These are phyloP conservation scores for Cyclophora albipunctata DNA, from an alignment of 2,888 invertebrate species.

Conservation along the genomic window DNA sequence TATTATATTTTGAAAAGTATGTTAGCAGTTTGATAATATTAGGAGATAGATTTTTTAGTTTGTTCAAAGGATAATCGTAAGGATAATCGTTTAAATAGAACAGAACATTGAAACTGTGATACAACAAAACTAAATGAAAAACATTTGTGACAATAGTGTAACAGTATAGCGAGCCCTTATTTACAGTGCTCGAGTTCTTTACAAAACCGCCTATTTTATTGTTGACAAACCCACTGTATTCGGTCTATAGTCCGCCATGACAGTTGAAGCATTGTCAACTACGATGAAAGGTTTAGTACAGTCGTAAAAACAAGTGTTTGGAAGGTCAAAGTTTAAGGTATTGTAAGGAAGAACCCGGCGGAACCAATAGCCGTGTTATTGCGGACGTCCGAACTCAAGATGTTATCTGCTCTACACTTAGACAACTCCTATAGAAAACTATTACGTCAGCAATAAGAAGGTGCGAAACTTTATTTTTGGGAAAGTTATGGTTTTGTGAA, in stretches of 20 bases:
- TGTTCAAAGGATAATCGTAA: too few relatives aligned
- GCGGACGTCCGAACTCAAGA: constrained; percentile 12
- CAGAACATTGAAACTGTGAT: too few relatives aligned
- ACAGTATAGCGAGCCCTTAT: constrained; percentile 19
- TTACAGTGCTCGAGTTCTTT: constrained; percentile 13
- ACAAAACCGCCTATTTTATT: constrained; percentile 27
- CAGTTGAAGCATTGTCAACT: constrained; percentile 45
- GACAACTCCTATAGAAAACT: constrained; percentile 4
- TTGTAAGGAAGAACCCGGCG: constrained; percentile 17
- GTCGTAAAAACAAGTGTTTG: constrained; percentile 48
- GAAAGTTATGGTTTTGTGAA: too few relatives aligned
- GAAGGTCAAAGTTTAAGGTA: constrained; percentile 37
- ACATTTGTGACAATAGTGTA: constrained; percentile 5
- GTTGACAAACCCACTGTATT: constrained; percentile 45
- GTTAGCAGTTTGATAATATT: too few relatives aligned
- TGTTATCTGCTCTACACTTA: constrained; percentile 12
- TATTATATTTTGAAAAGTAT: too few relatives aligned
- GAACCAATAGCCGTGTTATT: constrained; percentile 18
- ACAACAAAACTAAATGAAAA: constrained; percentile 1
- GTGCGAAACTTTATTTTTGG: neutral
- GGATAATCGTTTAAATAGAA: too few relatives aligned
- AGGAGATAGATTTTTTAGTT: too few relatives aligned
- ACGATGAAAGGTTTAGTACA: constrained; percentile 51
- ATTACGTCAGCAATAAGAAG: neutral
- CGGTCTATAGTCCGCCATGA: constrained; percentile 46